Conservation (phyloP, 2,113 vertebrate genomes). For the Perognathus longimembris region DNA sequence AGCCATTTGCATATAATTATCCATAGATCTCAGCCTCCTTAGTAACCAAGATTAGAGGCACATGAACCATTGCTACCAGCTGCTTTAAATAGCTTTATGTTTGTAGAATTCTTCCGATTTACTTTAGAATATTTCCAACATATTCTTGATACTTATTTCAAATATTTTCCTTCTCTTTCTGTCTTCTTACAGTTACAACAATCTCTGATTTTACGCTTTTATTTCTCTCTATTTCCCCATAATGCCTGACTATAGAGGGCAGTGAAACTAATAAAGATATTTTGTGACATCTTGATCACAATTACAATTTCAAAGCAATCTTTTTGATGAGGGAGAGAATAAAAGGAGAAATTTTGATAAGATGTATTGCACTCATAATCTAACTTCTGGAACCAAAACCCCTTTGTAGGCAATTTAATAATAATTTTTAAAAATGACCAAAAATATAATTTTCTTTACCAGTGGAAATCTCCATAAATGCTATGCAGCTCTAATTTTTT, state of each 20-base stretch:
- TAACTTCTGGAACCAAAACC: neutral
- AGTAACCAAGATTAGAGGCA: no score
- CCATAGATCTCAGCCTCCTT: no score
- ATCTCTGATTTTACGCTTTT: no score
- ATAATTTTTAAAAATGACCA: no score
- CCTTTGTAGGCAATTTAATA: no score
- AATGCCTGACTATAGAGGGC: neutral
- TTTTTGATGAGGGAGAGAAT: neutral
- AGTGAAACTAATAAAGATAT: neutral
- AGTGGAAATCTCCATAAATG: no score
- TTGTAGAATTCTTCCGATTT: neutral
- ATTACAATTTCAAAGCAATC: neutral
- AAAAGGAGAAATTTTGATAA: neutral
- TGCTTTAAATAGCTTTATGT: neutral
- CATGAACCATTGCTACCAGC: no score
- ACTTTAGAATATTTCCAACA: neutral
- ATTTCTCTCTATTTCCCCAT: no score
- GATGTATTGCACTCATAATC: no score
- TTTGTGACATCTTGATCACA: neutral
- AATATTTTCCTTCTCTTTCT: accelerated
- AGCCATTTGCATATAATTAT: no score
- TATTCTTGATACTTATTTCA: neutral
- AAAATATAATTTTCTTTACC: no score
- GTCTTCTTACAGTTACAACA: neutral
- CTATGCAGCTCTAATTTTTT: neutral